Evolutionary conservation across 1,140 invertebrate species (phyloP), one percentile per base, ranked within the genome.

Genomic region (Drosophila takahashii): DNA sequence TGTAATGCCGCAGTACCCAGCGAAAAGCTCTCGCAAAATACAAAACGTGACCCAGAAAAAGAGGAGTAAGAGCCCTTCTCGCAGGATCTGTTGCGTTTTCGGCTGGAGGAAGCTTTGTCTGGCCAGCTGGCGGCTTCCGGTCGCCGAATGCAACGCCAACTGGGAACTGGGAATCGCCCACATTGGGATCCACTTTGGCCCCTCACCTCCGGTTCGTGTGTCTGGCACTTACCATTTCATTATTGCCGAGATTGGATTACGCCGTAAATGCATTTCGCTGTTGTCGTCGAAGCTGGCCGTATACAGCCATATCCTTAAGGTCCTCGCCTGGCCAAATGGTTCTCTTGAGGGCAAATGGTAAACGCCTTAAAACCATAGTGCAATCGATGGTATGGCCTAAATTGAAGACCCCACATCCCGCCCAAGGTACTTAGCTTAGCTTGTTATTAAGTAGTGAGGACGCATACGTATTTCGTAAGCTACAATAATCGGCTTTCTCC

Each of bases 151-250:
- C 52, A 34, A 15, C 47, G 18, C 45, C 45, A 44, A 58, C 47
- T 58, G 65, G 45, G 22, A 44, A 58, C 47, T 58, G 65, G 45
- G 15, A 45, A 9, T 52, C 34, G 11, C 36, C 57, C 47, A 18
- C 57, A 54, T 53, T 15, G 57, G 11, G 16, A 8, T 61, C 18
- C 60, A 60, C 60, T 65, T 65, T 16, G 8, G 27, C 37, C 36
- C 36, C 29, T 36, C 29, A 47, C 18, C 45, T 18, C 45, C 62
- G 47, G 45, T 36, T 52, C 11, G 27, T 76, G 61, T 59, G 72
- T 47, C 73, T 60, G 73, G 73, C 74, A 77, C 73, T 77, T 77
- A 77, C 72, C 73, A 77, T 77, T 77, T 77, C 74, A 77, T 77
- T 77, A 77, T 77, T 67, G 74, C 54, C 56, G 47, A 60, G 74